These are phyloP conservation scores for roundworm (Caenorhabditis elegans) DNA, from an alignment of 1,140 invertebrate species.

Conservation along the genomic window WBcel235 BX284604.4:13209501-13210000, in stretches of 20 bases:
- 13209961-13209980: slow-evolving; percentile 2
- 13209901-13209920: too few relatives aligned
- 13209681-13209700: not conserved
- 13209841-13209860: not conserved
- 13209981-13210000: slow-evolving; percentile 14
- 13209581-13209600: too few relatives aligned
- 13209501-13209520: too few relatives aligned
- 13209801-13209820: not conserved
- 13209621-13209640: too few relatives aligned
- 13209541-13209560: too few relatives aligned
- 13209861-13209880: not conserved
- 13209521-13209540: too few relatives aligned
- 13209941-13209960: not conserved
- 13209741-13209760: not conserved
- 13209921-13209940: too few relatives aligned
- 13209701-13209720: not conserved
- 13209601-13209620: too few relatives aligned
- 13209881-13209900: not conserved
- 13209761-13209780: not conserved
- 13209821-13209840: not conserved
- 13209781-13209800: too few relatives aligned
- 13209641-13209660: too few relatives aligned
- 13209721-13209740: not conserved
- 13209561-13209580: too few relatives aligned
- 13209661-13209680: not conserved